phyloP scores from a whole-genome alignment of 2,888 invertebrate species.

The Meteorus colon region DNA sequence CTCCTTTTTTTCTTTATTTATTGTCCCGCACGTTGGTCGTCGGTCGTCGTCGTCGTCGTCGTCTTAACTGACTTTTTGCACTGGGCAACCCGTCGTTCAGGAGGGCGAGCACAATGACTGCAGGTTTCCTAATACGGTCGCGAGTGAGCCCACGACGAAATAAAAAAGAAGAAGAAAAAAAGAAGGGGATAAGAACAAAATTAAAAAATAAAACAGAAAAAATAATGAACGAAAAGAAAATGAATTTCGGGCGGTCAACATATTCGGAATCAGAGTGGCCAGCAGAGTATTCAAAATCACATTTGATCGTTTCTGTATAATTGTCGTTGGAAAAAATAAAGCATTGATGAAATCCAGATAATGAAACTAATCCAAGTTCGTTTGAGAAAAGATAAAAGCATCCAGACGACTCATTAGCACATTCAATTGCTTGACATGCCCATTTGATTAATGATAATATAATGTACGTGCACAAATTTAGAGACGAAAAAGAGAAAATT shows the following conservation, averaged over 20 bases:
- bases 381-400: neutral
- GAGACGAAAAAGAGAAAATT: too few species aligned
- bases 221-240: conserved; percentile 50
- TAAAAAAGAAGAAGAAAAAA: conserved; percentile 46
- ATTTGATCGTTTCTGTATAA: too few species aligned
- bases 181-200: conserved; percentile 59
- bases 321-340: too few species aligned
- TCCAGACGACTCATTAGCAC: neutral
- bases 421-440: conserved; percentile 12
- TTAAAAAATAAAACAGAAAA: conserved; percentile 40
- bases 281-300: neutral
- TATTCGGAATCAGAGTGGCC: neutral
- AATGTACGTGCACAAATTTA: neutral
- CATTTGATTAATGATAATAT: neutral
- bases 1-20: conserved; percentile 48
- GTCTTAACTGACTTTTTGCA: conserved; percentile 52
- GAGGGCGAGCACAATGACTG: conserved; percentile 65
- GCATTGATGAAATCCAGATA: neutral
- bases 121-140: conserved; percentile 70
- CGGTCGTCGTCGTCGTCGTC: conserved; percentile 46
- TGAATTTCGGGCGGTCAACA: conserved; percentile 60
- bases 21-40: conserved; percentile 46
- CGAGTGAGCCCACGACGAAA: conserved; percentile 47
- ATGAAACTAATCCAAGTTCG: neutral
- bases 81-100: conserved; percentile 53